A percentile compares a stretch with the other conserved stretches of the same genome.
Evolutionary conservation across 2,888 invertebrate species (phyloP).

Genomic region (Lathronympha strigana): DNA sequence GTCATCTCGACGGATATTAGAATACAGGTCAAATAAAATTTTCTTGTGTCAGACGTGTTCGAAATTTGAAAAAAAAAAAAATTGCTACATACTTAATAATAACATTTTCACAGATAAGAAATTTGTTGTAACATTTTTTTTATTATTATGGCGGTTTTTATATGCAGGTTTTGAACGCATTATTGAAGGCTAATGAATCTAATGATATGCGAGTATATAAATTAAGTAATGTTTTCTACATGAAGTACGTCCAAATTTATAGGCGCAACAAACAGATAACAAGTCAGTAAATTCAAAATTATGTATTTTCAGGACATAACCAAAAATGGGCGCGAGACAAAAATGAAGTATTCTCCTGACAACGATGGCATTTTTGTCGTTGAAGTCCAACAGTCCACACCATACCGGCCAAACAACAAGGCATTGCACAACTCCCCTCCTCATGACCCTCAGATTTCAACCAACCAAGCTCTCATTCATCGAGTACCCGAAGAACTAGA

Average conservation of each 20-base stretch:
- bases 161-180: too few relatives aligned
- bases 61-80: too few relatives aligned
- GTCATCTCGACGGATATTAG: too few relatives aligned
- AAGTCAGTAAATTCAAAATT: not conserved
- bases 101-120: too few relatives aligned
- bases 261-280: not conserved
- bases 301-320: conserved; percentile 85
- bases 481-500: conserved; percentile 74
- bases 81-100: too few relatives aligned
- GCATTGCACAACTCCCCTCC: conserved; percentile 63
- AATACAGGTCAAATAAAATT: too few relatives aligned
- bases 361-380: conserved; percentile 90
- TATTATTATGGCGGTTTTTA: too few relatives aligned
- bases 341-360: conserved; percentile 89
- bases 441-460: conserved; percentile 74
- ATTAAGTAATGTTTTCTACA: not conserved
- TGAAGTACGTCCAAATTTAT: not conserved
- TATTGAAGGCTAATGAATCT: too few relatives aligned
- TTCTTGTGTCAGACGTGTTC: too few relatives aligned
- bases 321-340: conserved; percentile 88
- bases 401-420: conserved; percentile 71
- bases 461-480: conserved; percentile 78
- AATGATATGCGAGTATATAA: too few relatives aligned
- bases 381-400: conserved; percentile 84
- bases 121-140: too few relatives aligned